Percentiles rank a stretch among this genome's conserved stretches.
Evolutionary conservation across 2,113 vertebrate genomes (phyloP).

Genomic region (Antechinus stuartii): DNA sequence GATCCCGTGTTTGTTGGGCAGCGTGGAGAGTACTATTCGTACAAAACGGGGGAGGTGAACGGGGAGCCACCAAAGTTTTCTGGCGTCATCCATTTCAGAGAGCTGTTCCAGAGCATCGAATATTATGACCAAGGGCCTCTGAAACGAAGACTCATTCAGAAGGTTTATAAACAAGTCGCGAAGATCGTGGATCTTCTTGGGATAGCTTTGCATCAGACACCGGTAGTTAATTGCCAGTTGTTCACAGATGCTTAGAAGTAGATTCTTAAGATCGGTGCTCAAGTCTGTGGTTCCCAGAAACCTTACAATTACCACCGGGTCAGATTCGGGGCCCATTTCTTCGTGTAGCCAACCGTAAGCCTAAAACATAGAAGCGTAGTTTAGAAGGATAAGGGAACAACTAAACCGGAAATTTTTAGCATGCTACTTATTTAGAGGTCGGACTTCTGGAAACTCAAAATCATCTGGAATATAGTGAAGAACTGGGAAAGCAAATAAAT

Average conservation of each 20-base stretch:
- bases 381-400: constrained; percentile 25
- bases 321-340: constrained; percentile 95
- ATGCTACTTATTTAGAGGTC: background rate
- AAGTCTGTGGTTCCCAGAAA: constrained; percentile 94
- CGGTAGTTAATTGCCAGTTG: constrained; percentile 96
- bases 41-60: constrained; percentile 95
- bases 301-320: constrained; percentile 95
- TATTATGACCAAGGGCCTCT: constrained; percentile 94
- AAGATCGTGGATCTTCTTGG: constrained; percentile 97
- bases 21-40: constrained; percentile 94
- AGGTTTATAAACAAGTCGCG: constrained; percentile 95
- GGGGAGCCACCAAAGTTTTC: constrained; percentile 99
- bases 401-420: background rate
- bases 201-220: constrained; percentile 95
- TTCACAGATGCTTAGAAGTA: constrained; percentile 97
- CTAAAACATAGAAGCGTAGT: constrained; percentile 85
- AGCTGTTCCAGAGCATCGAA: constrained; percentile 96
- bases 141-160: constrained; percentile 94
- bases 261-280: constrained; percentile 92
- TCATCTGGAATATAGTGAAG: background rate
- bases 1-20: constrained; percentile 98
- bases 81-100: constrained; percentile 93
- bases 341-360: constrained; percentile 96
- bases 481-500: background rate
- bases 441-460: background rate